Evolutionary conservation across 2,888 invertebrate genomes (phyloP).

Genomic region (Andrena minutula): DNA sequence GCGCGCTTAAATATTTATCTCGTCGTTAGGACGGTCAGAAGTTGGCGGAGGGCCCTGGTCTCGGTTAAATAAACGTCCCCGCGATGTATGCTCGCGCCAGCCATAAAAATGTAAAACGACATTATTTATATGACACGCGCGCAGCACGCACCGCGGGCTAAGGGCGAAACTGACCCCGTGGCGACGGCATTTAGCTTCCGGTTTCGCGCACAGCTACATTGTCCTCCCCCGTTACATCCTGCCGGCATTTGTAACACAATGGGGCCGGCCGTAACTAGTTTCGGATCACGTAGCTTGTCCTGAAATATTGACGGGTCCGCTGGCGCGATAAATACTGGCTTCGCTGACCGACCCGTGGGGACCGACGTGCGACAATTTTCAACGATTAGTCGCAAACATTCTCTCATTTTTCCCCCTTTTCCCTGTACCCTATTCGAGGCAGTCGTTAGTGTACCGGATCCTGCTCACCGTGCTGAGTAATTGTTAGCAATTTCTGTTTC

Average conservation of each 20-base stretch:
- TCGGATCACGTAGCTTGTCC: slow-evolving; percentile 60
- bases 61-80: slow-evolving; percentile 64
- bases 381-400: slow-evolving; percentile 22
- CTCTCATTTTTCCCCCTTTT: not conserved
- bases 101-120: slow-evolving; percentile 80
- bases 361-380: slow-evolving; percentile 24
- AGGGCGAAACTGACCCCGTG: slow-evolving; percentile 71
- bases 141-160: slow-evolving; percentile 64
- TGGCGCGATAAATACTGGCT: slow-evolving; percentile 45
- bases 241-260: slow-evolving; percentile 60
- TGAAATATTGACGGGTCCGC: slow-evolving; percentile 58
- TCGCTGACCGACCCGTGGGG: slow-evolving; percentile 1
- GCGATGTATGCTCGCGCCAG: slow-evolving; percentile 58
- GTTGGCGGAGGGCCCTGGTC: slow-evolving; percentile 24
- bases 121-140: slow-evolving; percentile 79
- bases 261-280: slow-evolving; percentile 46
- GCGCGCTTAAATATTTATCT: slow-evolving; percentile 46
- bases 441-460: not conserved
- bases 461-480: too few relatives aligned
- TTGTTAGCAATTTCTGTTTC: too few relatives aligned
- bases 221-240: slow-evolving; percentile 44
- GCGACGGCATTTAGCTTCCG: slow-evolving; percentile 77
- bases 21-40: slow-evolving; percentile 12
- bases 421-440: not conserved
- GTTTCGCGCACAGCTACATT: slow-evolving; percentile 63